Percentiles rank a stretch among this genome's conserved stretches.
phyloP scores from a whole-genome alignment of 1,140 invertebrate genomes.

The Drosophila orosa region DNA sequence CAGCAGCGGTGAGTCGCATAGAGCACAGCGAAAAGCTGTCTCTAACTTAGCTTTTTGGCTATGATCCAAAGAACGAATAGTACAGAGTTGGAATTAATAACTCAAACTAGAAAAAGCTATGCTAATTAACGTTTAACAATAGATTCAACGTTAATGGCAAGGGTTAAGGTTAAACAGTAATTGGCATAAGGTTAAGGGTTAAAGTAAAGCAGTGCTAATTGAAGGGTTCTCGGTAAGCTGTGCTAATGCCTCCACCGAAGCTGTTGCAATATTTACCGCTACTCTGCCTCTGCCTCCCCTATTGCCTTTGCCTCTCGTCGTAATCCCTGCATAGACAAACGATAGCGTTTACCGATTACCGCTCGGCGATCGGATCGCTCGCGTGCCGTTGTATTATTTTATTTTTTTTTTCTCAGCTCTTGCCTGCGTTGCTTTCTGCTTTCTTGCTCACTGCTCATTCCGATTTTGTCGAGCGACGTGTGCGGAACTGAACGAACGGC shows the following conservation, averaged over 20 bases:
- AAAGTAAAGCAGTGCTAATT: not conserved
- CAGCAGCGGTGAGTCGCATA: conserved; percentile 1
- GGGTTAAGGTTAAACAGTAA: not conserved
- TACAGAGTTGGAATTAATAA: not conserved
- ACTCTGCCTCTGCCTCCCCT: not conserved
- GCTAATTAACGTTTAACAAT: not conserved
- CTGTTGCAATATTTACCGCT: conserved; percentile 32
- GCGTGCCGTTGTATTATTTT: conserved; percentile 54
- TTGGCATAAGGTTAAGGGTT: not conserved
- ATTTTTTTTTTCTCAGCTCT: conserved; percentile 13
- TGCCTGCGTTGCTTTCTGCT: conserved; percentile 39
- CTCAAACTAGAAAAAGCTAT: not conserved
- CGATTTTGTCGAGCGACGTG: conserved; percentile 73
- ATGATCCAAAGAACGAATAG: not conserved
- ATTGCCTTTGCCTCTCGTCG: conserved; percentile 35
- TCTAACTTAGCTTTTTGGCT: not conserved
- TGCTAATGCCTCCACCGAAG: conserved; percentile 6
- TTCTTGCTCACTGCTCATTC: conserved; percentile 70
- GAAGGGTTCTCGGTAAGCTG: not conserved
- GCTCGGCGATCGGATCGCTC: conserved; percentile 61
- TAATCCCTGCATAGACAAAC: conserved; percentile 64
- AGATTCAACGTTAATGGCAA: not conserved
- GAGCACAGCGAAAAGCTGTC: not conserved
- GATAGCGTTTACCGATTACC: conserved; percentile 22
- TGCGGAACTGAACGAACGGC: conserved; percentile 57